phyloP scores from a whole-genome alignment of 1,140 invertebrate genomes.

The Goniozus legneri region DNA sequence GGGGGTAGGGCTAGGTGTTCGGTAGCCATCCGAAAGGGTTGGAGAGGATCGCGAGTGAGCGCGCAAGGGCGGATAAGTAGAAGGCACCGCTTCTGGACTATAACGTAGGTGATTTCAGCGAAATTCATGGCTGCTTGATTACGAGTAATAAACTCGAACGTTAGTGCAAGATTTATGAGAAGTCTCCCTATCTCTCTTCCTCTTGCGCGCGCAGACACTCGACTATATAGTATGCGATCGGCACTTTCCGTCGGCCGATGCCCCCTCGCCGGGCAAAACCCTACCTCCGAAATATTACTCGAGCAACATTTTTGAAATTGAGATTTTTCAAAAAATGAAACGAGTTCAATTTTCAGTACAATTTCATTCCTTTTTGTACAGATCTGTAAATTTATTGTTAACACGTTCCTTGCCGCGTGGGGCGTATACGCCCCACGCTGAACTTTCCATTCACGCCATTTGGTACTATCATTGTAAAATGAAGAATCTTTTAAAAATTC shows the following conservation, averaged over 20 bases:
- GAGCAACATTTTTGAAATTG: no score
- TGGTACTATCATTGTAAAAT: no score
- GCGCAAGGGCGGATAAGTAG: conserved; percentile 38
- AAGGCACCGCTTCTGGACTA: conserved; percentile 29
- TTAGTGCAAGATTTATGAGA: conserved; percentile 53
- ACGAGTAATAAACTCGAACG: conserved; percentile 50
- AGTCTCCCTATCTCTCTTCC: conserved; percentile 17
- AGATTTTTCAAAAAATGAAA: no score
- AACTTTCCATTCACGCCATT: no score
- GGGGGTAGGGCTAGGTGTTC: background rate
- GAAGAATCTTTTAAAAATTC: no score
- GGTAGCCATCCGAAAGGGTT: background rate
- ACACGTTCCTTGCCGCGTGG: no score
- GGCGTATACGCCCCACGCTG: no score
- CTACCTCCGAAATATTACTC: no score
- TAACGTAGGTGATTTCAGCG: conserved; percentile 49
- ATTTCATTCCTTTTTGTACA: no score
- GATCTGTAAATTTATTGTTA: no score
- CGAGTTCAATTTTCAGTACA: no score
- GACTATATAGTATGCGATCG: conserved; percentile 46
- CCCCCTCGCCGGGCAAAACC: conserved; percentile 10
- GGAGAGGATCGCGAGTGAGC: background rate
- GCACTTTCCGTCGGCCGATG: conserved; percentile 39
- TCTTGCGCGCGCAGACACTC: conserved; percentile 35
- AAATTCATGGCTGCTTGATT: conserved; percentile 54